These are phyloP conservation scores for Micronycteris hirsuta DNA, from an alignment of 2,113 vertebrate genomes.

Conservation along the genomic window DNA sequence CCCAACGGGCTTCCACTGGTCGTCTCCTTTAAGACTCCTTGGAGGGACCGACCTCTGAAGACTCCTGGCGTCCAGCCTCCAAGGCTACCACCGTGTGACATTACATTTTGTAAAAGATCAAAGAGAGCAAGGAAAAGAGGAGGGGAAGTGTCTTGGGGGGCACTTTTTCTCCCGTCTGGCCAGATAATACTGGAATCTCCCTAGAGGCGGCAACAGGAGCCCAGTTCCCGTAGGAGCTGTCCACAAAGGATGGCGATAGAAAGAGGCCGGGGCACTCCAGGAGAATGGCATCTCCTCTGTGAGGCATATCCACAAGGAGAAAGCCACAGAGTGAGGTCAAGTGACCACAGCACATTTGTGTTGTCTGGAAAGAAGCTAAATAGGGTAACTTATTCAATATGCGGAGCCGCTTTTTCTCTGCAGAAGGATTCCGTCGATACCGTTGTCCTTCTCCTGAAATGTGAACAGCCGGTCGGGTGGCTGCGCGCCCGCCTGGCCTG, in stretches of 20 bases:
- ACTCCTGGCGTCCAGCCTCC: slow-evolving; percentile 58
- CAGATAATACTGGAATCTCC: not conserved
- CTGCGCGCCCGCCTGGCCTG: not conserved
- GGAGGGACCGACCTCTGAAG: slow-evolving; percentile 19
- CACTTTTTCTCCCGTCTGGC: not conserved
- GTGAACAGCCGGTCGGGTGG: not conserved
- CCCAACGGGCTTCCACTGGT: not conserved
- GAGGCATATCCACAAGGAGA: slow-evolving; percentile 24
- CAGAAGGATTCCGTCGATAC: not conserved
- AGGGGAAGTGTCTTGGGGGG: not conserved
- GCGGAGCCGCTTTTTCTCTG: slow-evolving; percentile 24
- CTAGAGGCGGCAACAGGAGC: not conserved
- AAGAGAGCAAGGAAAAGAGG: slow-evolving; percentile 45
- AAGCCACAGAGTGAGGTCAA: slow-evolving; percentile 40
- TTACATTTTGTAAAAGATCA: slow-evolving; percentile 75
- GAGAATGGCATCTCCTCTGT: not conserved
- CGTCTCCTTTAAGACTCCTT: not conserved
- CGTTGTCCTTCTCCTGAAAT: slow-evolving; percentile 35
- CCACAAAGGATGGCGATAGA: not conserved
- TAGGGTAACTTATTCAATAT: not conserved
- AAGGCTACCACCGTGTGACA: slow-evolving; percentile 62
- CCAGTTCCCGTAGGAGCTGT: not conserved
- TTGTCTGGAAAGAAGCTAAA: slow-evolving; percentile 42
- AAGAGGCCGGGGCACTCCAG: not conserved
- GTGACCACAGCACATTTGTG: slow-evolving; percentile 20